phyloP scores from a whole-genome alignment of 2,888 invertebrate species.

The Brachyopa scutellaris region DNA sequence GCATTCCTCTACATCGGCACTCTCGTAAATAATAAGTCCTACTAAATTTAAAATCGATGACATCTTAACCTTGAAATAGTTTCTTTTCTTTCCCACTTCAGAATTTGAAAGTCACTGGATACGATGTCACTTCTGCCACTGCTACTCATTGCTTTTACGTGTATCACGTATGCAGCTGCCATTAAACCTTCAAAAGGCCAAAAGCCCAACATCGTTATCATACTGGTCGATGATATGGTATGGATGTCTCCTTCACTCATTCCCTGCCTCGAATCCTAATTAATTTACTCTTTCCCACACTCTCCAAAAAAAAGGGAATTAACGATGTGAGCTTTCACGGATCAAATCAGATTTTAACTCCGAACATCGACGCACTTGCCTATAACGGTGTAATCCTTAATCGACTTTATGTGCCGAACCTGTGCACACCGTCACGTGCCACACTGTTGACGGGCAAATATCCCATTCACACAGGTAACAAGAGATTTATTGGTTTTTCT shows the following conservation, averaged over 20 bases:
- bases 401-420: slow-evolving; percentile 90
- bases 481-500: slow-evolving; percentile 52
- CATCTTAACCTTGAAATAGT: slow-evolving; percentile 21
- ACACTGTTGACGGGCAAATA: slow-evolving; percentile 93
- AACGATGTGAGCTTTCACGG: slow-evolving; percentile 96
- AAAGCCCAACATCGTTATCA: slow-evolving; percentile 88
- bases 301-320: slow-evolving; percentile 87
- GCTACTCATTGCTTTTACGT: slow-evolving; percentile 36
- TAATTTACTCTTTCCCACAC: slow-evolving; percentile 38
- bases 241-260: slow-evolving; percentile 74
- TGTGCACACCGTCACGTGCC: slow-evolving; percentile 92
- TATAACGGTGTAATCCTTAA: slow-evolving; percentile 93
- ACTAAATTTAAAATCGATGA: too few relatives aligned
- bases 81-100: slow-evolving; percentile 14
- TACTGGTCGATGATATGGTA: slow-evolving; percentile 93
- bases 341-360: slow-evolving; percentile 93
- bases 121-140: slow-evolving; percentile 45
- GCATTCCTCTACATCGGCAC: too few relatives aligned
- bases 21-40: too few relatives aligned
- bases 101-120: background rate
- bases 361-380: slow-evolving; percentile 94
- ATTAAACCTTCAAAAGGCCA: slow-evolving; percentile 53
- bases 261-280: slow-evolving; percentile 17
- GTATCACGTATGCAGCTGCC: slow-evolving; percentile 17
- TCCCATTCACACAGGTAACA: slow-evolving; percentile 89